Percentiles rank a stretch among this genome's conserved stretches.
phyloP scores from a whole-genome alignment of 1,140 invertebrate genomes.

The Rhynchophorus ferrugineus region DNA sequence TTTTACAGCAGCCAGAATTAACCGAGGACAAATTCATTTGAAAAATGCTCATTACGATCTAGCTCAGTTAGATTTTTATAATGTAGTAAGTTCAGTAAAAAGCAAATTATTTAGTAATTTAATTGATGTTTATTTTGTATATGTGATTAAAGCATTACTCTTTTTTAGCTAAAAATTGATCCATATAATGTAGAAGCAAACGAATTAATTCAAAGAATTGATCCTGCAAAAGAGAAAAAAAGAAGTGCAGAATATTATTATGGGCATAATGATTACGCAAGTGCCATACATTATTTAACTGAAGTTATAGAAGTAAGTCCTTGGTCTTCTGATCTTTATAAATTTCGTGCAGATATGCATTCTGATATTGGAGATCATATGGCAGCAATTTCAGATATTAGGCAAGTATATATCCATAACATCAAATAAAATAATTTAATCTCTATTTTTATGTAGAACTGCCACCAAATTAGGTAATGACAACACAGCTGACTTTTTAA shows the following conservation, averaged over 20 bases:
- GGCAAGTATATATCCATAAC: conserved; percentile 41
- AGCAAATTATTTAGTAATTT: no score
- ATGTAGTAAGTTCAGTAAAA: conserved; percentile 86
- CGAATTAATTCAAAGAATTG: conserved; percentile 55
- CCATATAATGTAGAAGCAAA: conserved; percentile 70
- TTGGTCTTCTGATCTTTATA: conserved; percentile 77
- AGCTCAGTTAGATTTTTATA: conserved; percentile 74
- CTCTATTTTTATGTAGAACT: conserved; percentile 38
- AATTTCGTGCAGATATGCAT: conserved; percentile 81
- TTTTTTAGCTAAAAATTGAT: conserved; percentile 58
- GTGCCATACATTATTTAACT: conserved; percentile 64
- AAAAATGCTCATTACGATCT: conserved; percentile 81
- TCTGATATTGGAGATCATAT: conserved; percentile 70
- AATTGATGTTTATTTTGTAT: conserved; percentile 3
- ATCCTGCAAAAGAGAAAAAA: conserved; percentile 58
- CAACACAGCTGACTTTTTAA: conserved; percentile 82
- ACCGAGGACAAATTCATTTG: conserved; percentile 79
- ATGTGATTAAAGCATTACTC: conserved; percentile 8
- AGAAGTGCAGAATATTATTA: conserved; percentile 59
- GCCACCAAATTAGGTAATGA: conserved; percentile 86
- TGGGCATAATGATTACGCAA: conserved; percentile 56
- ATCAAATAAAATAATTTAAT: neutral
- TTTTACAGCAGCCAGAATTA: conserved; percentile 82
- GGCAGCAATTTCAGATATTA: conserved; percentile 84
- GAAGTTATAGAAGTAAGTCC: conserved; percentile 79